These are phyloP conservation scores for Gastrophryne carolinensis DNA, from an alignment of 2,797 vertebrate species.

Conservation along the genomic window DNA sequence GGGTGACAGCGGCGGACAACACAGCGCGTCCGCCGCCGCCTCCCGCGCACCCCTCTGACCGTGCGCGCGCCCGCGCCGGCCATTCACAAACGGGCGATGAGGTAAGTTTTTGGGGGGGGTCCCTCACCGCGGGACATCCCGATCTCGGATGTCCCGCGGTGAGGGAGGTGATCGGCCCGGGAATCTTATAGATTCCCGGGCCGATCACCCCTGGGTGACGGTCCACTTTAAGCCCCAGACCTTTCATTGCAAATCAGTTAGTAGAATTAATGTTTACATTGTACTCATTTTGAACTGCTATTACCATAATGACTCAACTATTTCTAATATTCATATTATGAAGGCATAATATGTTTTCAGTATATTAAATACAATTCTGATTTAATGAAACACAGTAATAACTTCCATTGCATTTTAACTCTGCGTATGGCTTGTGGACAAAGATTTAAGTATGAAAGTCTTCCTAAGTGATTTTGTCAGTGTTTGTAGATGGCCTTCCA, in stretches of 20 bases:
- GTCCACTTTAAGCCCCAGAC: too few species aligned
- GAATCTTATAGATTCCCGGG: too few species aligned
- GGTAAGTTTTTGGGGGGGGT: too few species aligned
- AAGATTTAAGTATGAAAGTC: slow-evolving; percentile 5
- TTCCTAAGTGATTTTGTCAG: slow-evolving; percentile 31
- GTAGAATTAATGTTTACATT: neutral
- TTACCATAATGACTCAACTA: slow-evolving; percentile 1
- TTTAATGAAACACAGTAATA: slow-evolving; percentile 8
- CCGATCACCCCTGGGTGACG: too few species aligned
- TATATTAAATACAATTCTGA: slow-evolving; percentile 9
- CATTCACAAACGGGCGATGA: too few species aligned
- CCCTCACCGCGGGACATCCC: too few species aligned
- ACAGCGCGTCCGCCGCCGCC: too few species aligned
- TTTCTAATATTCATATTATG: neutral
- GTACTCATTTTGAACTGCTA: neutral
- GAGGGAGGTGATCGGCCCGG: too few species aligned
- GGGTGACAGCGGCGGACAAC: too few species aligned
- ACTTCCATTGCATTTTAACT: neutral
- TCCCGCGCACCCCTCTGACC: too few species aligned
- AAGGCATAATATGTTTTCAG: slow-evolving; percentile 1
- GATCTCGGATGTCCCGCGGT: too few species aligned
- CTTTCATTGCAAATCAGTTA: neutral
- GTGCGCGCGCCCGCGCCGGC: too few species aligned
- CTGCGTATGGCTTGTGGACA: slow-evolving; percentile 1
- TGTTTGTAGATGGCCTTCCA: slow-evolving; percentile 7